Percentiles rank a stretch among this genome's conserved stretches.
These are phyloP conservation scores for Steinernema scapterisci DNA, from an alignment of 2,888 invertebrate genomes.

Conservation along the genomic window DNA sequence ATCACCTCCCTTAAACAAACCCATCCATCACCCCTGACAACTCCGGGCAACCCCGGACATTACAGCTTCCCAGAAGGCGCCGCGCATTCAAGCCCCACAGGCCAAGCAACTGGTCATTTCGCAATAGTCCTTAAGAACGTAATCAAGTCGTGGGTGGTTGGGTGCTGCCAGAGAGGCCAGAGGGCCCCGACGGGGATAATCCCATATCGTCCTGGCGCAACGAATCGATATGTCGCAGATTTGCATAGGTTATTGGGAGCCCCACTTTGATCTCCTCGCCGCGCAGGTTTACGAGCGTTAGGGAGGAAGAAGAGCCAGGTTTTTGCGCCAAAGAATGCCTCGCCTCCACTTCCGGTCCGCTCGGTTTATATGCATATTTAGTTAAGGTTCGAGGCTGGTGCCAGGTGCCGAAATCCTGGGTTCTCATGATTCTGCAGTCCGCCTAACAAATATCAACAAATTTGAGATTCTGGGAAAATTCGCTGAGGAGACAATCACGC, in stretches of 20 bases:
- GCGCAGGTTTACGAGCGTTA: too few species aligned
- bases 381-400: background rate
- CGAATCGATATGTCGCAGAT: background rate
- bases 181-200: background rate
- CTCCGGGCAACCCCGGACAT: too few species aligned
- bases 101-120: conserved; percentile 13
- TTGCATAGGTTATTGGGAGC: background rate
- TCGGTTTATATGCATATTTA: conserved; percentile 2
- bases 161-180: too few species aligned
- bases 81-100: too few species aligned
- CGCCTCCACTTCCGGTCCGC: background rate
- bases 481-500: background rate
- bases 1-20: too few species aligned
- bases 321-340: too few species aligned
- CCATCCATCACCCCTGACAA: too few species aligned
- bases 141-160: conserved; percentile 10
- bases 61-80: too few species aligned
- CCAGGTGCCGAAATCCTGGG: background rate
- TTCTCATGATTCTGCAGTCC: background rate
- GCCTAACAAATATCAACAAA: conserved; percentile 3
- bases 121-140: conserved; percentile 29
- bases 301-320: too few species aligned
- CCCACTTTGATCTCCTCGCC: background rate
- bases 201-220: conserved; percentile 13
- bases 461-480: background rate